A percentile compares a stretch with the other conserved stretches of the same genome.
Evolutionary conservation across 2,797 vertebrate genomes (phyloP).

Genomic region (Sarcoramphus papa): DNA sequence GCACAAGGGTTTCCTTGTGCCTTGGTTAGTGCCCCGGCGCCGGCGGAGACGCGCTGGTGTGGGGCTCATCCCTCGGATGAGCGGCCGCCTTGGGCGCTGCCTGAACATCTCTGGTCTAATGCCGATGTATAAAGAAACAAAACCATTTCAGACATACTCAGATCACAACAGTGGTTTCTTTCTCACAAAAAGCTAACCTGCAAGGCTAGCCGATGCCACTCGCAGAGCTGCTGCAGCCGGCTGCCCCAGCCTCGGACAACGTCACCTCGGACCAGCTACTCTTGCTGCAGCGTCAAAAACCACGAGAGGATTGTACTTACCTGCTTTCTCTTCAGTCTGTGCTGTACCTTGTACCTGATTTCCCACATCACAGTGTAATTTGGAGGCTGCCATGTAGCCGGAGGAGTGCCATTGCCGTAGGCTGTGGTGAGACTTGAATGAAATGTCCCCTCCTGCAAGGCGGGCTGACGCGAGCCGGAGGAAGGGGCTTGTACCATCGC

Average conservation of each 20-base stretch:
- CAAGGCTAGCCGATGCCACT: too few species aligned
- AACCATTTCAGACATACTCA: background rate
- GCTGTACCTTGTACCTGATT: background rate
- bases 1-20: background rate
- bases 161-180: background rate
- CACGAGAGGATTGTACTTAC: background rate
- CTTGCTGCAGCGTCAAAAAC: background rate
- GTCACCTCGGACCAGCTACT: background rate
- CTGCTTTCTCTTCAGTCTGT: background rate
- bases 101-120: background rate
- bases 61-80: background rate
- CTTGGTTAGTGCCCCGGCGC: background rate
- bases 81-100: background rate
- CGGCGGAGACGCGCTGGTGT: accelerated
- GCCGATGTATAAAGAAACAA: background rate
- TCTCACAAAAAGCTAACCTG: background rate
- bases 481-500: background rate
- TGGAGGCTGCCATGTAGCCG: background rate
- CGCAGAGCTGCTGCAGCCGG: background rate
- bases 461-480: background rate
- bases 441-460: accelerated
- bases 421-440: background rate
- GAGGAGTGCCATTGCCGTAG: background rate
- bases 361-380: background rate
- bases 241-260: background rate